These are phyloP conservation scores for Elaeidobius kamerunicus DNA, from an alignment of 2,888 invertebrate species.

Conservation along the genomic window DNA sequence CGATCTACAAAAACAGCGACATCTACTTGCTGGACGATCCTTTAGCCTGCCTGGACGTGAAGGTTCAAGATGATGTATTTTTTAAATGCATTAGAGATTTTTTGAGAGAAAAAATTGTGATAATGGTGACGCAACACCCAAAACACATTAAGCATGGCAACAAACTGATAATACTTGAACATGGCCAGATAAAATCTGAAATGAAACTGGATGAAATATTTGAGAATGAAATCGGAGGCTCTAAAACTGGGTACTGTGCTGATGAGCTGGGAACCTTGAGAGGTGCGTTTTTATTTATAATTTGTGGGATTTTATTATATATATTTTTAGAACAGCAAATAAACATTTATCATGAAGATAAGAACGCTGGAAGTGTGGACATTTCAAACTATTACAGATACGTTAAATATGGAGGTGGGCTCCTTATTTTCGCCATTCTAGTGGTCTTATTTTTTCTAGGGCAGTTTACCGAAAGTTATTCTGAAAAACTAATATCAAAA, in stretches of 20 bases:
- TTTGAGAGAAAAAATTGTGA: constrained; percentile 62
- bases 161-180: constrained; percentile 38
- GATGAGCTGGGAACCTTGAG: background rate
- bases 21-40: constrained; percentile 87
- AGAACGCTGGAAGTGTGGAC: constrained; percentile 36
- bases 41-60: constrained; percentile 81
- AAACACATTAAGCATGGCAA: constrained; percentile 56
- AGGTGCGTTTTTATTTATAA: no score
- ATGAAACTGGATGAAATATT: constrained; percentile 8
- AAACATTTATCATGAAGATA: constrained; percentile 38
- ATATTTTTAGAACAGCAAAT: constrained; percentile 13
- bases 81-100: constrained; percentile 66
- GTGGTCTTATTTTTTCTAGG: constrained; percentile 32
- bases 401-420: constrained; percentile 36
- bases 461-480: constrained; percentile 36
- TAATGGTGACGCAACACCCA: constrained; percentile 71
- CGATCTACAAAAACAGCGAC: constrained; percentile 77
- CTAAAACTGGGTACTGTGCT: background rate
- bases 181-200: constrained; percentile 52
- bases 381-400: constrained; percentile 37
- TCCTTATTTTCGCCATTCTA: constrained; percentile 30
- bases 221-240: background rate
- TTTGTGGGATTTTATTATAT: no score
- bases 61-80: constrained; percentile 77
- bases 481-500: constrained; percentile 36